Base-by-base conservation (phyloP, 2,888 invertebrate genomes). In the Rotaria socialis region DNA sequence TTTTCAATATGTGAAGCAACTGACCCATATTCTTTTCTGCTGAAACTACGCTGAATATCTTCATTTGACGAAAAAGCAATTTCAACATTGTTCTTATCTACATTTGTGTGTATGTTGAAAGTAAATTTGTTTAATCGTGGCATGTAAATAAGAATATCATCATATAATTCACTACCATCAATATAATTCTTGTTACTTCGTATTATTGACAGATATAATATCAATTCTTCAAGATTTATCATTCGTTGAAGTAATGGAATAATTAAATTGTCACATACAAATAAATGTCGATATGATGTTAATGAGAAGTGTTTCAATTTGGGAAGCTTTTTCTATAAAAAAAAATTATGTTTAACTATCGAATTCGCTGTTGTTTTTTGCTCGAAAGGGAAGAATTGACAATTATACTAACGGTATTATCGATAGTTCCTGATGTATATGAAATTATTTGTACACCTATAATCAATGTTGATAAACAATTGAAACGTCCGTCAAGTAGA, bases 31-130 rank as follows among this genome's bases (percentile, higher is more conserved):
- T 14, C 27, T 67, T 19, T 19, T 67, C 35, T 7, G 14, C 27
- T 67, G 14, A 67, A 67, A 67, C 35, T 67, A 35, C 67, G 67
- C n/a, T n/a, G n/a, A n/a, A n/a, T n/a, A n/a, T n/a, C n/a, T n/a
- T n/a, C n/a, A n/a, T n/a, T n/a, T n/a, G n/a, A n/a, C n/a, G n/a
- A n/a, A n/a, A n/a, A n/a, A n/a, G n/a, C n/a, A n/a, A n/a, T n/a
- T n/a, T n/a, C n/a, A n/a, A n/a, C n/a, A n/a, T n/a, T n/a, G n/a
- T n/a, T n/a, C n/a, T n/a, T n/a, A n/a, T n/a, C n/a, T n/a, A n/a
- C n/a, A n/a, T n/a, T n/a, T n/a, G n/a, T n/a, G n/a, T n/a, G n/a
- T n/a, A n/a, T n/a, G n/a, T n/a, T n/a, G n/a, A n/a, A n/a, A n/a
- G n/a, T n/a, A n/a, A n/a, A n/a, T n/a, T n/a, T n/a, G n/a, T n/a